Evolutionary conservation across 1,140 invertebrate genomes (phyloP).

Genomic region (Drosophila melanica): DNA sequence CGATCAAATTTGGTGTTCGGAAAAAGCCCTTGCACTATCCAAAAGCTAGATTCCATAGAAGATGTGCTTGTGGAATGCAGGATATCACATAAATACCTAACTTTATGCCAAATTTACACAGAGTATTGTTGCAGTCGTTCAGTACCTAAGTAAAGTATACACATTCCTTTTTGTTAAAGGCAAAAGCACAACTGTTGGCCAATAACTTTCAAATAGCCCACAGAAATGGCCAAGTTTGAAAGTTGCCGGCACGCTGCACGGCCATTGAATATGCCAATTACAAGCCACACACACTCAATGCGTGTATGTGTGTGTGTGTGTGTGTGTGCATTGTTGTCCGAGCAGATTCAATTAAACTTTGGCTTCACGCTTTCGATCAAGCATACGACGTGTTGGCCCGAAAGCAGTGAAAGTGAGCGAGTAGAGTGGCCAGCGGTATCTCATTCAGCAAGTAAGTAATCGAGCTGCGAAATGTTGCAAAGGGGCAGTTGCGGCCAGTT

Average conservation of each 20-base stretch:
- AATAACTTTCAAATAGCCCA: slow-evolving; percentile 72
- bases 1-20: too few species aligned
- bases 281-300: background rate
- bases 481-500: slow-evolving; percentile 13
- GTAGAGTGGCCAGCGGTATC: slow-evolving; percentile 13
- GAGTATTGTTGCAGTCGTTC: too few species aligned
- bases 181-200: slow-evolving; percentile 54
- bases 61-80: too few species aligned
- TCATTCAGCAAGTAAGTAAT: slow-evolving; percentile 42
- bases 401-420: slow-evolving; percentile 63
- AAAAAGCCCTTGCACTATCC: too few species aligned
- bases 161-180: slow-evolving; percentile 25
- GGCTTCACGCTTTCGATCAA: slow-evolving; percentile 75
- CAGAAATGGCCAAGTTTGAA: slow-evolving; percentile 68
- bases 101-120: too few species aligned
- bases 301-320: background rate
- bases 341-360: slow-evolving; percentile 78
- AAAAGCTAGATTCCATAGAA: too few species aligned
- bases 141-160: too few species aligned
- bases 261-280: slow-evolving; percentile 73
- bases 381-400: slow-evolving; percentile 42
- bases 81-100: too few species aligned
- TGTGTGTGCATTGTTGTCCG: slow-evolving; percentile 37
- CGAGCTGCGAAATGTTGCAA: slow-evolving; percentile 38
- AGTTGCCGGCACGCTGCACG: slow-evolving; percentile 60